These are phyloP conservation scores for Leptodirus hochenwartii DNA, from an alignment of 2,888 invertebrate genomes.

Conservation along the genomic window DNA sequence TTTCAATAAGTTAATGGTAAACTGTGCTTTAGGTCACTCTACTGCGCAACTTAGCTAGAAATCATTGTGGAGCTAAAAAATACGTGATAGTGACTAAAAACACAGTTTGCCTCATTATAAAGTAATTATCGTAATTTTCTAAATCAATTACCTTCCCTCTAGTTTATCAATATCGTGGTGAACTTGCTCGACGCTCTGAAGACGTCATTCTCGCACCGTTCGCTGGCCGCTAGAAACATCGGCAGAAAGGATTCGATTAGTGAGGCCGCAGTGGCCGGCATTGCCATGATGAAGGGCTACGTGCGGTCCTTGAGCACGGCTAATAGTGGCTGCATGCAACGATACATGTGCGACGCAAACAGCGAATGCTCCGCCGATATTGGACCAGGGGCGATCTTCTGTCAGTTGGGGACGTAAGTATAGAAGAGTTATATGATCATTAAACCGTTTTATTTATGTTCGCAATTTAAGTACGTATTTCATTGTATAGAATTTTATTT, in stretches of 20 bases:
- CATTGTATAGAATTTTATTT: too few relatives aligned
- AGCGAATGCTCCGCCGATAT: slow-evolving; percentile 69
- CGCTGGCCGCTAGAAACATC: slow-evolving; percentile 63
- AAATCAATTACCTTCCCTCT: slow-evolving; percentile 16
- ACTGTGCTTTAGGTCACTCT: too few relatives aligned
- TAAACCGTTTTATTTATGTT: not conserved
- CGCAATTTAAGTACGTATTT: too few relatives aligned
- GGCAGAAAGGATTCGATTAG: slow-evolving; percentile 79
- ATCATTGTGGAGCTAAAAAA: not conserved
- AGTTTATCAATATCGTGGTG: slow-evolving; percentile 87
- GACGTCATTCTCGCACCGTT: slow-evolving; percentile 83
- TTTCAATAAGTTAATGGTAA: too few relatives aligned
- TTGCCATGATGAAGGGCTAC: slow-evolving; percentile 79
- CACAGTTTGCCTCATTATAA: not conserved
- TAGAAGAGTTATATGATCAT: slow-evolving; percentile 1
- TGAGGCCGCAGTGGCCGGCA: slow-evolving; percentile 75
- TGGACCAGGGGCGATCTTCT: slow-evolving; percentile 70
- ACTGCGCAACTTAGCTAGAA: too few relatives aligned
- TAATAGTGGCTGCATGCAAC: slow-evolving; percentile 64
- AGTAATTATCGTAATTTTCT: not conserved
- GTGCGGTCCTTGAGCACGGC: slow-evolving; percentile 58
- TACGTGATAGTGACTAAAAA: slow-evolving; percentile 1
- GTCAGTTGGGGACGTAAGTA: slow-evolving; percentile 84
- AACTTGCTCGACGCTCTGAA: slow-evolving; percentile 81
- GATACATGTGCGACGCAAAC: slow-evolving; percentile 80